These are phyloP conservation scores for Argyrosomus regius DNA, from an alignment of 2,797 vertebrate genomes.

Conservation along the genomic window DNA sequence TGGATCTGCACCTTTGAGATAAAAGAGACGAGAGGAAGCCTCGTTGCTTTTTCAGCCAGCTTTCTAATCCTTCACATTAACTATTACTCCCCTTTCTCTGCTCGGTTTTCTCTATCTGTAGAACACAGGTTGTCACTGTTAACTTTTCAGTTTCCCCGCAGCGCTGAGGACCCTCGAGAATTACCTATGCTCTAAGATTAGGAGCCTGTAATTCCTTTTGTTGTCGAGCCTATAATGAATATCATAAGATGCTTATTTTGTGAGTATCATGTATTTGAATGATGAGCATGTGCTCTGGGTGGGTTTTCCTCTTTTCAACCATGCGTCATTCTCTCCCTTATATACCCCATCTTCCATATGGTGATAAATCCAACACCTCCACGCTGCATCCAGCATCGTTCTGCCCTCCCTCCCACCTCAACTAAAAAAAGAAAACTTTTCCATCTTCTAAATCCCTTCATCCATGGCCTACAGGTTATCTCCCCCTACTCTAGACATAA, in stretches of 20 bases:
- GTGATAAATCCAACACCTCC: constrained; percentile 57
- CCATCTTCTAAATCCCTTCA: constrained; percentile 72
- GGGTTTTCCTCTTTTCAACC: constrained; percentile 54
- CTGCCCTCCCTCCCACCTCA: constrained; percentile 48
- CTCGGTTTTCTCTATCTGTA: constrained; percentile 59
- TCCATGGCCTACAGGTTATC: constrained; percentile 73
- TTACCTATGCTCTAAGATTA: constrained; percentile 43
- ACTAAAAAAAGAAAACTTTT: constrained; percentile 48
- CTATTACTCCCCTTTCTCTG: constrained; percentile 48
- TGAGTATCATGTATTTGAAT: constrained; percentile 37
- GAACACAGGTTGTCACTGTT: constrained; percentile 57
- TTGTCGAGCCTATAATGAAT: constrained; percentile 49
- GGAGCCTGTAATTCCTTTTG: constrained; percentile 53
- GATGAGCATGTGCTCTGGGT: constrained; percentile 48
- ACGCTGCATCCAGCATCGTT: constrained; percentile 37
- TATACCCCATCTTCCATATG: constrained; percentile 41
- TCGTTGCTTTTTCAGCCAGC: constrained; percentile 58
- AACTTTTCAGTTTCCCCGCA: constrained; percentile 46
- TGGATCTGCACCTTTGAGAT: constrained; percentile 71
- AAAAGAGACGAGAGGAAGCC: constrained; percentile 64
- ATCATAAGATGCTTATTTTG: constrained; percentile 44
- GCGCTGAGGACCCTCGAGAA: constrained; percentile 36
- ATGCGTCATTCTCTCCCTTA: constrained; percentile 44
- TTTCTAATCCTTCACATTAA: constrained; percentile 63
- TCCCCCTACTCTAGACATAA: constrained; percentile 67